Base-by-base conservation (phyloP, 2,797 vertebrate species). In the Mus spretus region DNA sequence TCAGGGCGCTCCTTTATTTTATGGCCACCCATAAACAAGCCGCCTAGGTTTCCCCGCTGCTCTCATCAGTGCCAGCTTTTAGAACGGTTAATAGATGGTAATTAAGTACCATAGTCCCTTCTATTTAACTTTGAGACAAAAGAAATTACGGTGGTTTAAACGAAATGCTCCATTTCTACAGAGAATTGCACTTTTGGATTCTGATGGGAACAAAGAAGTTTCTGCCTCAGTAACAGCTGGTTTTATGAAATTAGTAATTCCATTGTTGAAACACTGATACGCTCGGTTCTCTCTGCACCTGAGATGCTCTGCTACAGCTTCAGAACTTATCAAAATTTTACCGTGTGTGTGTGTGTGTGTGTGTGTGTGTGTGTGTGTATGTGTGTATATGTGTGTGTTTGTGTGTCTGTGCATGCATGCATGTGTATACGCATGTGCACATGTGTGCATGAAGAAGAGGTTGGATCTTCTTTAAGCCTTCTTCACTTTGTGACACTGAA, bases 91-190 rank as follows among this genome's bases (percentile, higher is more conserved):
- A 72, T 22, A 81, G 44, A 72, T 22, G 83, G 74, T 65, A 92
- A 95, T 63, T 83, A 91, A 94, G 82, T 75, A 89, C 50, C 65
- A n/a, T 24, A 3, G 74, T 10, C 63, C 79, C 44, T 83, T 81
- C 57, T 84, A 59, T 63, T 93, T 94, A 91, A 90, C 67, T 67
- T 53, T 67, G 85, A 95, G 59, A 75, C 44, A 22, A 85, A 94
- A 95, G 34, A 96, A 95, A 96, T 96, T 13, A 96, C 20, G 57
- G 28, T 72, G 75, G 28, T 34, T 91, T 20, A n/a, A 79, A 91
- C 86, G 85, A 34, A 19, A 47, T n/a, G 40, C 75, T 93, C n/a
- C 28, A 81, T 80, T 50, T 50, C 50, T 50, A 50, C 50, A 50
- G 50, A 85, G 55, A 28, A 63, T 22, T 65, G 85, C 17, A 65